Conservation (phyloP, 2,797 vertebrate genomes). For the Acrossocheilus wenchowensis region DNA sequence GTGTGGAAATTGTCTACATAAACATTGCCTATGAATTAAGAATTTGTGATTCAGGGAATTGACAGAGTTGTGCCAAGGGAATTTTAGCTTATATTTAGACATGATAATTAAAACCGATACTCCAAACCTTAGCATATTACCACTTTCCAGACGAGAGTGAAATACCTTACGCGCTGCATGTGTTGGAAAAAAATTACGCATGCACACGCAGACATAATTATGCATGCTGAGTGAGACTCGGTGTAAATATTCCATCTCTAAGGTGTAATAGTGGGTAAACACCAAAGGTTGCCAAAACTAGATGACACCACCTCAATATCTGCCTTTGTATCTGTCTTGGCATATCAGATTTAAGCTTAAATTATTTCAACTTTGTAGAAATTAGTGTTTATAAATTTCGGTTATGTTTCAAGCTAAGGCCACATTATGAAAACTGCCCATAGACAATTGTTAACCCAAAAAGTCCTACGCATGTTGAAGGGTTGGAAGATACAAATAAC, state of each 20-base stretch:
- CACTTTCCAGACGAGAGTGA: slow-evolving; percentile 13
- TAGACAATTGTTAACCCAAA: slow-evolving; percentile 72
- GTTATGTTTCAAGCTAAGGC: slow-evolving; percentile 80
- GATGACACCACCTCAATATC: not conserved
- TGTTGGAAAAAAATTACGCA: slow-evolving; percentile 12
- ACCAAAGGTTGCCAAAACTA: slow-evolving; percentile 17
- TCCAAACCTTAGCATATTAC: slow-evolving; percentile 55
- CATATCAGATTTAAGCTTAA: not conserved
- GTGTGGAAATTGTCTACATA: not conserved
- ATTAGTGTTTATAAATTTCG: not conserved
- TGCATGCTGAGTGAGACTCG: slow-evolving; percentile 25
- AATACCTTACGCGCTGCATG: slow-evolving; percentile 33
- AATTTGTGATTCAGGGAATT: not conserved
- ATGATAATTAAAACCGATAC: slow-evolving; percentile 58
- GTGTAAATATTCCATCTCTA: slow-evolving; percentile 25
- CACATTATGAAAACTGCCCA: slow-evolving; percentile 77
- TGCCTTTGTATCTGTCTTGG: not conserved
- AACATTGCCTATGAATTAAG: not conserved
- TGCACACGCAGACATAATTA: slow-evolving; percentile 24
- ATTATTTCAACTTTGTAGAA: not conserved
- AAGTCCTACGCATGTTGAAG: slow-evolving; percentile 79
- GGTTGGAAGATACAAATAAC: slow-evolving; percentile 88
- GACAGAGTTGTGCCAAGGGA: slow-evolving; percentile 17
- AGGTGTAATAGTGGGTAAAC: slow-evolving; percentile 44
- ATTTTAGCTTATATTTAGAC: slow-evolving; percentile 51